Conservation (phyloP, 2,888 invertebrate genomes). For the Tetragonisca angustula region DNA sequence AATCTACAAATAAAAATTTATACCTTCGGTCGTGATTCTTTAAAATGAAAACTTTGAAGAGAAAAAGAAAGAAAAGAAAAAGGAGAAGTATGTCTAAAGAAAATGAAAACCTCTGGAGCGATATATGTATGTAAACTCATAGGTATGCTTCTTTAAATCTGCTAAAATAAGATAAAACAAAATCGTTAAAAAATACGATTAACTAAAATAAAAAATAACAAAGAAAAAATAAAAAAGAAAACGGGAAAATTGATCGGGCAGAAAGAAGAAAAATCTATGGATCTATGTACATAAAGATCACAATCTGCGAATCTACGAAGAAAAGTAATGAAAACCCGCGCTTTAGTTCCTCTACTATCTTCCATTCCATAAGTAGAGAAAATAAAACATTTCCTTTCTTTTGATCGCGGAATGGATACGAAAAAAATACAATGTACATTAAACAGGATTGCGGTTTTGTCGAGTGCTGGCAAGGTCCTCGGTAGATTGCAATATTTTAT, state of each 20-base stretch:
- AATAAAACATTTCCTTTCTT: constrained; percentile 28
- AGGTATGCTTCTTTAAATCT: constrained; percentile 3
- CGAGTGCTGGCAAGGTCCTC: constrained; percentile 70
- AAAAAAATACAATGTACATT: constrained; percentile 36
- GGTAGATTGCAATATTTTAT: constrained; percentile 73
- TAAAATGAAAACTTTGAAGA: background rate
- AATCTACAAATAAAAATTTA: background rate
- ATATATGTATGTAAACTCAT: background rate
- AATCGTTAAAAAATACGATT: background rate
- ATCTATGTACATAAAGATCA: constrained; percentile 14
- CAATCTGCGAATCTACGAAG: background rate
- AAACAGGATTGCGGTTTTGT: constrained; percentile 54
- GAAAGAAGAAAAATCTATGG: constrained; percentile 10
- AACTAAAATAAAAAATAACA: background rate
- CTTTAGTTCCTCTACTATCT: constrained; percentile 30
- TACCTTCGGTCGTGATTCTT: too few species aligned
- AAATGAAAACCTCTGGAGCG: background rate
- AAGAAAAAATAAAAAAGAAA: background rate
- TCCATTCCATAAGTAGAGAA: constrained; percentile 16
- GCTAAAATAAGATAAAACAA: background rate
- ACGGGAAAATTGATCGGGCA: background rate
- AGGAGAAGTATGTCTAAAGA: background rate
- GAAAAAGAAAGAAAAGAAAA: background rate
- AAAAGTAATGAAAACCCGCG: background rate
- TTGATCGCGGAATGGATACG: constrained; percentile 40